Percentiles rank a stretch among this genome's conserved stretches.
phyloP scores from a whole-genome alignment of 2,888 invertebrate genomes.

The Diplolepis rosae region DNA sequence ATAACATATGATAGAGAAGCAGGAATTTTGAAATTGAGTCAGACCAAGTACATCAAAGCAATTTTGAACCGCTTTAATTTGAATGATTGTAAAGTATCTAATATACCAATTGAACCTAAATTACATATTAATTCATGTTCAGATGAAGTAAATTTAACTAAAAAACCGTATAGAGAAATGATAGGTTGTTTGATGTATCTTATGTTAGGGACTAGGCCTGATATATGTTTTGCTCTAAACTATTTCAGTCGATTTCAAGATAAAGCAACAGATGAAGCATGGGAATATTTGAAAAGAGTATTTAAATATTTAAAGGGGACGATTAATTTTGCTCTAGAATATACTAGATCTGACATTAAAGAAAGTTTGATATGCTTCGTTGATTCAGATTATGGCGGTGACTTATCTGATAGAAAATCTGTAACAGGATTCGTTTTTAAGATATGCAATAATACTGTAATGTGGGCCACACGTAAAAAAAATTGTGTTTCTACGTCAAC shows the following conservation, averaged over 20 bases:
- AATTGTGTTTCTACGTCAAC: constrained; percentile 40
- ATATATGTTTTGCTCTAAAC: constrained; percentile 39
- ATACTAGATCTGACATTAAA: not conserved
- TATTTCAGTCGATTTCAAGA: constrained; percentile 42
- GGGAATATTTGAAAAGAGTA: constrained; percentile 39
- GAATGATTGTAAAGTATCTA: constrained; percentile 30
- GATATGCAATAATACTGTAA: too few relatives aligned
- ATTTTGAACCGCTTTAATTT: constrained; percentile 39
- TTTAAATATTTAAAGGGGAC: constrained; percentile 43
- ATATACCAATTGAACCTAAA: constrained; percentile 4
- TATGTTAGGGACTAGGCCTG: constrained; percentile 42
- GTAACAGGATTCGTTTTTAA: too few relatives aligned
- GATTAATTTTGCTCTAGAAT: constrained; percentile 36
- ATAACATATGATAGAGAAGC: constrained; percentile 36
- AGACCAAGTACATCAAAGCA: constrained; percentile 32
- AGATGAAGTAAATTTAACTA: not conserved
- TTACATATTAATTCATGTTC: not conserved
- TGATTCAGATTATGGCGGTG: constrained; percentile 39
- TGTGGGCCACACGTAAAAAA: constrained; percentile 44
- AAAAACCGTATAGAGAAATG: constrained; percentile 28
- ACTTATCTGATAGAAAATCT: constrained; percentile 31
- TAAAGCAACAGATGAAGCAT: constrained; percentile 36
- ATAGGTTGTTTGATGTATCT: constrained; percentile 41
- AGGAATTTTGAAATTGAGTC: constrained; percentile 33
- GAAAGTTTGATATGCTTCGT: constrained; percentile 28